Evolutionary conservation across 2,113 vertebrate genomes (phyloP), one percentile per base, ranked within the genome.

Genomic region (Brachypodius melanocephalos): DNA sequence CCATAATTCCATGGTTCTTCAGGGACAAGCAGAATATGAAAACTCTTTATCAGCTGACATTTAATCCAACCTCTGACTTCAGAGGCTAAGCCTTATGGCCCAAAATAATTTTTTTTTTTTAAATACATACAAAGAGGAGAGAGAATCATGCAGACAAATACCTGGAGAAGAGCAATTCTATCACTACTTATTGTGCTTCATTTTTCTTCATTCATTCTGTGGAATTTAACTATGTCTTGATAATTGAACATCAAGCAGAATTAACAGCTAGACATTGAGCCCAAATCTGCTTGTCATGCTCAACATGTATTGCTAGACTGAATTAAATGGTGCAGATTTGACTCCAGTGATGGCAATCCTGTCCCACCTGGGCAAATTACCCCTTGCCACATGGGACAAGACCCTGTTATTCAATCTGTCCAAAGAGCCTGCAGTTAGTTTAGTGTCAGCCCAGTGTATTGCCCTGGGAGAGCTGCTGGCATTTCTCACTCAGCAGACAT

Each of bases 301-400:
- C 31, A 21, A 25, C 29, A 19, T 9, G 6, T 15, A 15, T 17
- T 21, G 26, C 38, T 66, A 6, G 9, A 22, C 14, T 43, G 45
- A 89, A 76, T 20, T 11, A 79, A 85, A 22, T 0, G 4, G 8
- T 42, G 17, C 1, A 6, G 22, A 17, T 79, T 49, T 73, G n/a
- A 49, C 43, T 79, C 42, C 5, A 6, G 8, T 40, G 29, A 5
- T 15, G 25, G 22, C 54, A 32, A 8, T 61, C 16, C 21, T 69
- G 20, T 90, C 51, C 51, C 14, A 69, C 51, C 14, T 55, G 14
- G 25, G 34, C 22, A 77, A 88, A 74, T 72, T 38, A 45, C n/a
- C 1, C 2, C n/a, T 42, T 71, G 16, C 5, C 31, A 25, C 0
- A 0, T 58, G 32, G 17, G 29, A 36, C 18, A 26, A 45, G n/a